Evolutionary conservation across 2,888 invertebrate genomes (phyloP).

Genomic region (Ormyrus nitidulus): DNA sequence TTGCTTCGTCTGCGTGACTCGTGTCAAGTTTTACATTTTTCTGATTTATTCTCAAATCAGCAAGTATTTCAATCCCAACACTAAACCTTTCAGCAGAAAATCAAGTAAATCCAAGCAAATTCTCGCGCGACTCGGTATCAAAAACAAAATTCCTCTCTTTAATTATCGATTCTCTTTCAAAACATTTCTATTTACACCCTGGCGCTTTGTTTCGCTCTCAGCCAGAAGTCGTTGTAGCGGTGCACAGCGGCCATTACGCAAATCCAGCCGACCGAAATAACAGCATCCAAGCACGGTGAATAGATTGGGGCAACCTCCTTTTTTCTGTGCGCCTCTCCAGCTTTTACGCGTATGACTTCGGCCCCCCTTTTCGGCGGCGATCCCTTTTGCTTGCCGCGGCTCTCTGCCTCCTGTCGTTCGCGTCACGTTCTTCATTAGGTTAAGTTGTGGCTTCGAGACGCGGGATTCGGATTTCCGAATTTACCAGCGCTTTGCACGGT

Average conservation of each 20-base stretch:
- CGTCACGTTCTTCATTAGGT: too few species aligned
- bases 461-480: not conserved
- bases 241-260: conserved; percentile 66
- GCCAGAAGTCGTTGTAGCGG: not conserved
- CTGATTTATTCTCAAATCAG: too few species aligned
- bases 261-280: conserved; percentile 74
- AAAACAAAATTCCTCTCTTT: conserved; percentile 7
- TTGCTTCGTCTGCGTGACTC: too few species aligned
- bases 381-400: not conserved
- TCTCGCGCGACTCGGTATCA: too few species aligned
- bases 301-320: conserved; percentile 55
- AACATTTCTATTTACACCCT: conserved; percentile 12
- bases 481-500: conserved; percentile 17
- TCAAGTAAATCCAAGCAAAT: too few species aligned
- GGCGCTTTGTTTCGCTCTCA: not conserved
- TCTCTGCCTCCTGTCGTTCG: too few species aligned
- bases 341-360: not conserved
- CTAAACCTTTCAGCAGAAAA: too few species aligned
- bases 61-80: too few species aligned
- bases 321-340: not conserved
- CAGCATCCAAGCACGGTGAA: conserved; percentile 58
- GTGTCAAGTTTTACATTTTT: too few species aligned
- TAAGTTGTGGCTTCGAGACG: not conserved
- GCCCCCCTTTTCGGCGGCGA: conserved; percentile 31
- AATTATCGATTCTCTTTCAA: conserved; percentile 2